Conservation (phyloP, 1,140 invertebrate genomes). For the Drosophila ohnishii region DNA sequence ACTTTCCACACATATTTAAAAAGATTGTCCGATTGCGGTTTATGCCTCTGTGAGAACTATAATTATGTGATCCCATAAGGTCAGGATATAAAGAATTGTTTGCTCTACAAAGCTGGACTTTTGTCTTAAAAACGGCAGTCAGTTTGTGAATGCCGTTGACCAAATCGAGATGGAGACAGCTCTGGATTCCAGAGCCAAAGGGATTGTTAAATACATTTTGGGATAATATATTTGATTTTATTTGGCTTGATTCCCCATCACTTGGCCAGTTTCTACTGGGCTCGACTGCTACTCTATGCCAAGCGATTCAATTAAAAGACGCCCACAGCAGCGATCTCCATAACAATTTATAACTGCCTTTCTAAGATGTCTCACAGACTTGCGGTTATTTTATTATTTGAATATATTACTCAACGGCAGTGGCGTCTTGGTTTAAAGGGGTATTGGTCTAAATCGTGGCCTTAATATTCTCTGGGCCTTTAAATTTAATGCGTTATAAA, state of each 20-base stretch:
- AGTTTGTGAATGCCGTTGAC: slow-evolving; percentile 27
- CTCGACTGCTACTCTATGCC: slow-evolving; percentile 37
- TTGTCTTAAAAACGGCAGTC: slow-evolving; percentile 41
- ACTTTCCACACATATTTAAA: slow-evolving; percentile 76
- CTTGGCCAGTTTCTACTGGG: slow-evolving; percentile 29
- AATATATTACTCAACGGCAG: slow-evolving; percentile 63
- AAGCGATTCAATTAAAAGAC: slow-evolving; percentile 74
- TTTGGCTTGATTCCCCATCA: slow-evolving; percentile 62
- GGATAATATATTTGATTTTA: slow-evolving; percentile 36
- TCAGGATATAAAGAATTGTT: slow-evolving; percentile 10
- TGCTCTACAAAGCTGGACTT: slow-evolving; percentile 6
- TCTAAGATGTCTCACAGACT: slow-evolving; percentile 55
- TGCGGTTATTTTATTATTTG: slow-evolving; percentile 68
- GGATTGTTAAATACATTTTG: slow-evolving; percentile 32
- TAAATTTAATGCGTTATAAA: slow-evolving; percentile 3
- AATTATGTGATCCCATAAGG: slow-evolving; percentile 28
- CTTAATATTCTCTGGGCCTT: neutral
- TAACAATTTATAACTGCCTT: slow-evolving; percentile 78
- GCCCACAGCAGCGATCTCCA: slow-evolving; percentile 68
- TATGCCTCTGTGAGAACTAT: slow-evolving; percentile 45
- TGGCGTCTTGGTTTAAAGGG: slow-evolving; percentile 24
- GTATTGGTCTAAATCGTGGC: neutral
- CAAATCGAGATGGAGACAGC: slow-evolving; percentile 20
- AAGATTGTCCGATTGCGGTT: slow-evolving; percentile 39
- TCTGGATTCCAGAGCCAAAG: slow-evolving; percentile 24